Base-by-base conservation (phyloP, 2,113 vertebrate genomes). In the Marcusenius ussheri region DNA sequence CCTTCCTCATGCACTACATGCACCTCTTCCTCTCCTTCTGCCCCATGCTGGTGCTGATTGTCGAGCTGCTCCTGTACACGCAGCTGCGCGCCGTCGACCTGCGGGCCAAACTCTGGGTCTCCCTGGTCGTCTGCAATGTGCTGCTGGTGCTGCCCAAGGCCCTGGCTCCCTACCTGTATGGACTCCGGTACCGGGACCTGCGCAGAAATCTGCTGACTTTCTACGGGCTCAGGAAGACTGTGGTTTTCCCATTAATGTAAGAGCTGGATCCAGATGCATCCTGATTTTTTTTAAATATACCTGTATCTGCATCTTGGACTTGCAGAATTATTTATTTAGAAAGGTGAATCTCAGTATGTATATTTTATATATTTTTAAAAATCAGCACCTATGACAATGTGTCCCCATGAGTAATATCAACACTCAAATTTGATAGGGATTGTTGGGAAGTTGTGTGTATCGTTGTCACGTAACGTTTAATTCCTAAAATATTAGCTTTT, bases 1-100 rank as follows among this genome's bases (percentile, higher is more conserved):
- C 96, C 0, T 97, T 96, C 90, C 66, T 97, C 83, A 95, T 96
- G 93, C 96, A 97, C 91, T 96, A 96, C 90, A 94, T 95, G 9
- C 93, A 96, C 47, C 89, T 97, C 5, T 94, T 97, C 92, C 95
- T 96, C 90, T 94, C 96, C 53, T 95, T 96, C 88, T 95, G 95
- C 66, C 96, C 96, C 39, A 93, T 96, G 87, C 42, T 97, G 91
- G 91, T 94, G 19, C 83, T 96, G 85, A 91, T 95, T 19, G 90
- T 95, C 9, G 94, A 95, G 89, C 94, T 95, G 0, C 90, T 96
- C 90, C 92, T 96, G 51, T 93, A 92, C 0, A 3, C 90, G 88
- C 92, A 88, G 31, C 86, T 91, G n/a, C 35, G 90, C 53, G 4
- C 88, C 5, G 87, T 92, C 47, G 93, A 91, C 46, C 89, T 94